Percentiles rank a stretch among this genome's conserved stretches.
Evolutionary conservation across 2,797 vertebrate genomes (phyloP).

Genomic region (Notolabrus celidotus): DNA sequence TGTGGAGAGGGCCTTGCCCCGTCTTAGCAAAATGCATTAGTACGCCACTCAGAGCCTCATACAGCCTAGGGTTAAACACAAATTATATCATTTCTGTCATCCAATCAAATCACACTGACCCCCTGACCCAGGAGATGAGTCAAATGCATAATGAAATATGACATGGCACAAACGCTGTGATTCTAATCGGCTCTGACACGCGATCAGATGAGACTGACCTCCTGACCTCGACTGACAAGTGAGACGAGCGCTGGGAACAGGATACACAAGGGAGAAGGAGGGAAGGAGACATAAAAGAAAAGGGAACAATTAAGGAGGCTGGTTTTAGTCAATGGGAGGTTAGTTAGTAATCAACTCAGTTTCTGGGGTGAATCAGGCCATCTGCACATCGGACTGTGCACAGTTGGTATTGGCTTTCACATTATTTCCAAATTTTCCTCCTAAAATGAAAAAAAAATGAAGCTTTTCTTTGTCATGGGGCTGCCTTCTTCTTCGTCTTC

Average conservation of each 20-base stretch:
- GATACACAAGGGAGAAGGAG: constrained; percentile 65
- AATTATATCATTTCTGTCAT: constrained; percentile 88
- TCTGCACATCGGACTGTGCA: constrained; percentile 50
- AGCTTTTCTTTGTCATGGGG: constrained; percentile 12
- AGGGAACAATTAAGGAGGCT: constrained; percentile 47
- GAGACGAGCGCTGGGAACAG: constrained; percentile 76
- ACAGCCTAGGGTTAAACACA: constrained; percentile 80
- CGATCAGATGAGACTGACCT: constrained; percentile 87
- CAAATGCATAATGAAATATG: constrained; percentile 90
- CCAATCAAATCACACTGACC: constrained; percentile 88
- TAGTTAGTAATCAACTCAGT: constrained; percentile 69
- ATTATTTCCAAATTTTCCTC: constrained; percentile 44
- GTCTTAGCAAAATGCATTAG: constrained; percentile 74
- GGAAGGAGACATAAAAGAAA: constrained; percentile 70
- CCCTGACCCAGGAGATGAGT: constrained; percentile 86
- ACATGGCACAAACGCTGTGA: constrained; percentile 84
- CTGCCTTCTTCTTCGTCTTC: constrained; percentile 17
- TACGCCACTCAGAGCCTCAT: constrained; percentile 80
- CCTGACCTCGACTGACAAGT: constrained; percentile 86
- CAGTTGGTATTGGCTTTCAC: constrained; percentile 29
- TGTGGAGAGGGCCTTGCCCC: constrained; percentile 83
- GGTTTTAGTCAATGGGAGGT: constrained; percentile 61
- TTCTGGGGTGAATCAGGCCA: constrained; percentile 44
- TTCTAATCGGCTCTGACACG: constrained; percentile 89
- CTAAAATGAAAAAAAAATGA: constrained; percentile 28